Evolutionary conservation across 2,797 vertebrate species (phyloP).

Genomic region (Spondyliosoma cantharus): DNA sequence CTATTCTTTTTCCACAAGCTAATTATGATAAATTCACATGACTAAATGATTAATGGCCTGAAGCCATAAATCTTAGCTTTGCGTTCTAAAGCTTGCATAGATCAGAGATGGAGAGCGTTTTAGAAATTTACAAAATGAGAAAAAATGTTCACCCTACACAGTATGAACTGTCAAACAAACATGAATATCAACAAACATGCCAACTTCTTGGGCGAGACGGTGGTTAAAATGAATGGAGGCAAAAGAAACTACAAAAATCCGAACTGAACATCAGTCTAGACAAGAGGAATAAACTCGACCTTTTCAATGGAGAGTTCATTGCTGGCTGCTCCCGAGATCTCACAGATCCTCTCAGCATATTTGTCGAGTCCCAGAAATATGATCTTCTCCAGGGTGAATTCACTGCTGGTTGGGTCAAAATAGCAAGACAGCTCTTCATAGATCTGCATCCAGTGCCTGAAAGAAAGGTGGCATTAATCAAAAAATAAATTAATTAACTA

Average conservation of each 20-base stretch:
- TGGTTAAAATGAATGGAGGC: neutral
- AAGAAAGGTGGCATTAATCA: slow-evolving; percentile 6
- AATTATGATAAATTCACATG: neutral
- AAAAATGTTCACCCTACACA: too few relatives aligned
- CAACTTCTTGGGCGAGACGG: neutral
- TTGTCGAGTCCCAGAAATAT: slow-evolving; percentile 86
- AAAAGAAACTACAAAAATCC: neutral
- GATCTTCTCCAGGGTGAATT: slow-evolving; percentile 87
- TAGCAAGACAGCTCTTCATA: slow-evolving; percentile 82
- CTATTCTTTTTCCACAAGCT: neutral
- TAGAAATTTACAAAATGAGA: too few relatives aligned
- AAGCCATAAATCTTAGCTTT: neutral
- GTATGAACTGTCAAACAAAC: too few relatives aligned
- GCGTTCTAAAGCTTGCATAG: neutral
- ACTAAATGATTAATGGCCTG: neutral
- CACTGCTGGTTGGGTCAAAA: slow-evolving; percentile 84
- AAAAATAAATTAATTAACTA: too few relatives aligned
- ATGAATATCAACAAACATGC: neutral
- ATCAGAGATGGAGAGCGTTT: neutral
- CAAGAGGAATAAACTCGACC: slow-evolving; percentile 71
- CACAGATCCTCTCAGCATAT: slow-evolving; percentile 83
- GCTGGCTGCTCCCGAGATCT: slow-evolving; percentile 88
- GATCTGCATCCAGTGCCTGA: slow-evolving; percentile 91
- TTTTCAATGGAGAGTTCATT: slow-evolving; percentile 91
- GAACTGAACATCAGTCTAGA: neutral